Evolutionary conservation across 2,113 vertebrate species (phyloP).

Genomic region (Mesembrinibis cayennensis): DNA sequence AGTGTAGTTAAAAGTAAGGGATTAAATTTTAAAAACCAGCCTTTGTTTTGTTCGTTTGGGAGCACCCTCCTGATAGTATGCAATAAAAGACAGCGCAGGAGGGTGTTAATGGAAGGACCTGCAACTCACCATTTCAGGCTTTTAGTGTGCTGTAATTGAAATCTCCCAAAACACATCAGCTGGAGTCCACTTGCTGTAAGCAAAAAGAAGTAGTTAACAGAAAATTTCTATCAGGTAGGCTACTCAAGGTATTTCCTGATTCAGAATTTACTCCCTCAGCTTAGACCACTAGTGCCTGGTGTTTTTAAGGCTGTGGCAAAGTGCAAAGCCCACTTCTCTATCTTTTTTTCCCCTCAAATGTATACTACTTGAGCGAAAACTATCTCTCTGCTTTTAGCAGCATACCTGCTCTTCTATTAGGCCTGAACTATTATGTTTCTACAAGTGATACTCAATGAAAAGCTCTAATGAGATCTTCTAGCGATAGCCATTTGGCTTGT

Average conservation of each 20-base stretch:
- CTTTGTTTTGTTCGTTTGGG: background rate
- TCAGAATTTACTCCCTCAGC: background rate
- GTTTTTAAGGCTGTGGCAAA: background rate
- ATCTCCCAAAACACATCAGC: background rate
- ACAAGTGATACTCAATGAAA: background rate
- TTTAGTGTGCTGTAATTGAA: background rate
- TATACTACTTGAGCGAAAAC: accelerated
- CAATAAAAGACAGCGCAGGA: background rate
- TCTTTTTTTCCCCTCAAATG: background rate
- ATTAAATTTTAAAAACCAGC: background rate
- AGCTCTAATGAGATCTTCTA: background rate
- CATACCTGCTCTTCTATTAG: background rate
- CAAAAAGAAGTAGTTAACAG: background rate
- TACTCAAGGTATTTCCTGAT: background rate
- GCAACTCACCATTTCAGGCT: background rate
- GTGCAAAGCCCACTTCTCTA: background rate
- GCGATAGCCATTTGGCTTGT: background rate
- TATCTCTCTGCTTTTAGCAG: background rate
- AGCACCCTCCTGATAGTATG: background rate
- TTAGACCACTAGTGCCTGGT: background rate
- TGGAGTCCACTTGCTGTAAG: background rate
- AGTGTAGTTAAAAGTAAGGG: background rate
- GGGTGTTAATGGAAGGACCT: background rate
- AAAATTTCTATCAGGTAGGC: background rate
- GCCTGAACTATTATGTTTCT: background rate